Evolutionary conservation across 2,797 vertebrate genomes (phyloP).

Genomic region (Orestias chungarensis): DNA sequence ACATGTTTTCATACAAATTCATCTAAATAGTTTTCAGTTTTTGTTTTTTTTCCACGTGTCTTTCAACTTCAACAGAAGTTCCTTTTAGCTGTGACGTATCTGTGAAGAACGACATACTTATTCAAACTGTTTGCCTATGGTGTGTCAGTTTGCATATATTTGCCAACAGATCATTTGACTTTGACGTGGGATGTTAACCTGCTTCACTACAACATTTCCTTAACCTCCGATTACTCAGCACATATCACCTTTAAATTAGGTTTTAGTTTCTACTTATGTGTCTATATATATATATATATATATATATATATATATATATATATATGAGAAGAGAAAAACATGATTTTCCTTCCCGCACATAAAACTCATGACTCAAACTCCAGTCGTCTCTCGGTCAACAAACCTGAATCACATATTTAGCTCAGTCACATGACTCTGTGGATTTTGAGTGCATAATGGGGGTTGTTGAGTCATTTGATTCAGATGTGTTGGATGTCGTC

Average conservation of each 20-base stretch:
- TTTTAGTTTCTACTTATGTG: background rate
- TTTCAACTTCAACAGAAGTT: background rate
- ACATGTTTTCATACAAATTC: background rate
- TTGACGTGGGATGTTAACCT: background rate
- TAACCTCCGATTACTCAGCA: no score
- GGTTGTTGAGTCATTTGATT: no score
- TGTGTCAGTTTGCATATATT: background rate
- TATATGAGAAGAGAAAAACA: no score
- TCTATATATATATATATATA: no score
- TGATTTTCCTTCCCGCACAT: background rate
- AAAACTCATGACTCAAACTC: no score
- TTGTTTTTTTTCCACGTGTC: background rate
- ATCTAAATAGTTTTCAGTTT: background rate
- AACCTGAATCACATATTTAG: no score
- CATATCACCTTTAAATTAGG: background rate
- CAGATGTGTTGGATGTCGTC: no score
- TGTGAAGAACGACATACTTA: background rate
- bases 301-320: no score
- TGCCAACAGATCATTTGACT: constrained; percentile 2
- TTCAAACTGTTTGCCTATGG: background rate
- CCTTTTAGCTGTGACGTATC: background rate
- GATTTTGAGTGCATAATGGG: no score
- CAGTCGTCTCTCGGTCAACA: no score
- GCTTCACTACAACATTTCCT: background rate
- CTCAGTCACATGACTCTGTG: no score